A percentile compares a stretch with the other conserved stretches of the same genome.
Evolutionary conservation across 2,797 vertebrate genomes (phyloP).

Genomic region (Lacerta agilis): DNA sequence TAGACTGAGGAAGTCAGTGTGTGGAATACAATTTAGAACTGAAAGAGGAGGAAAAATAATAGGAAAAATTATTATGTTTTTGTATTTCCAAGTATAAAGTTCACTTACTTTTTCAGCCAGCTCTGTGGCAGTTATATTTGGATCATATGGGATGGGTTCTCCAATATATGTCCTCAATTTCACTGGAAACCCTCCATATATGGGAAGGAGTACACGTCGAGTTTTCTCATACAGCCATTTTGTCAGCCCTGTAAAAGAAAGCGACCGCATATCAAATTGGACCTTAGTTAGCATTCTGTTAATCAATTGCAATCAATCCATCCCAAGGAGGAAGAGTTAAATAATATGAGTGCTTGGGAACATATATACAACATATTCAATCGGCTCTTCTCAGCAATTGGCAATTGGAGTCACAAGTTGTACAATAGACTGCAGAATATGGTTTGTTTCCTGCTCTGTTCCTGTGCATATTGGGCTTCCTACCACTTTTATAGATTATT

Average conservation of each 20-base stretch:
- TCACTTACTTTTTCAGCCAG: slow-evolving; percentile 47
- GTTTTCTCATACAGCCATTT: not conserved
- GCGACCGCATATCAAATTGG: not conserved
- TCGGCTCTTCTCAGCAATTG: no score
- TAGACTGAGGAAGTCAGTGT: no score
- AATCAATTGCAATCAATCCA: not conserved
- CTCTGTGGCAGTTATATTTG: slow-evolving; percentile 72
- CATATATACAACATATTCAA: no score
- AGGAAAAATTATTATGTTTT: no score
- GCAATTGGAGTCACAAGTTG: not conserved
- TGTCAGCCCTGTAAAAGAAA: not conserved
- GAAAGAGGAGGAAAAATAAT: not conserved
- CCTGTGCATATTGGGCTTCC: not conserved
- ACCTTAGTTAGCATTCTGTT: not conserved
- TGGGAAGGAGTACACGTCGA: slow-evolving; percentile 73
- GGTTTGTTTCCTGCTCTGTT: not conserved
- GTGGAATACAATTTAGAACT: no score
- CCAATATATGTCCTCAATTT: slow-evolving; percentile 78
- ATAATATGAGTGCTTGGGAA: no score
- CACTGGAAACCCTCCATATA: no score
- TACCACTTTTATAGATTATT: no score
- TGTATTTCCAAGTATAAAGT: not conserved
- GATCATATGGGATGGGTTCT: slow-evolving; percentile 84
- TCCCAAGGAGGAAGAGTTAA: not conserved
- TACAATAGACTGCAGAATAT: not conserved